These are phyloP conservation scores for Ormyrus rosae DNA, from an alignment of 2,888 invertebrate genomes.

Conservation along the genomic window DNA sequence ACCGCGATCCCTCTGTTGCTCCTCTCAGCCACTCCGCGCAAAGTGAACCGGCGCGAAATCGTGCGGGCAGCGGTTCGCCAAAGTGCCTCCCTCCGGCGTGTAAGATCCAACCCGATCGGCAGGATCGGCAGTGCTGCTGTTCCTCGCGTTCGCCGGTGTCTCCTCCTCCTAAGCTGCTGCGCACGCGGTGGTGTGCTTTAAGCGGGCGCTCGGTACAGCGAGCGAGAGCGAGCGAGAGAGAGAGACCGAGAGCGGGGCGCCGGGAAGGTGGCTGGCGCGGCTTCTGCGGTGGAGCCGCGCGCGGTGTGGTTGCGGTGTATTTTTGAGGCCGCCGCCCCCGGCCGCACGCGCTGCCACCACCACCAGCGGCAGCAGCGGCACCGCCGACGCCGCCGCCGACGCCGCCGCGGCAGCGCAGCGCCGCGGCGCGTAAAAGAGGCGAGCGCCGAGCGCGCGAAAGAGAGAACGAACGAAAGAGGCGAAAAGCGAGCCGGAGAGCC, in stretches of 20 bases:
- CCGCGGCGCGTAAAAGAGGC: not conserved
- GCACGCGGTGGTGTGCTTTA: not conserved
- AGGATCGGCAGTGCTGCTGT: not conserved
- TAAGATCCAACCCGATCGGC: not conserved
- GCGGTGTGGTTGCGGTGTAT: constrained; percentile 76
- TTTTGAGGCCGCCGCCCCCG: constrained; percentile 75
- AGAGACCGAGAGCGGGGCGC: constrained; percentile 53
- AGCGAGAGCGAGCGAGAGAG: constrained; percentile 38
- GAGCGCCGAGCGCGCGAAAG: constrained; percentile 2
- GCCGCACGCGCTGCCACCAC: constrained; percentile 65
- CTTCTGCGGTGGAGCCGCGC: constrained; percentile 76
- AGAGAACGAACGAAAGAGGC: constrained; percentile 5
- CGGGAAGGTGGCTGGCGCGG: constrained; percentile 67
- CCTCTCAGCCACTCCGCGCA: too few species aligned
- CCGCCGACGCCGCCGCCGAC: constrained; percentile 36
- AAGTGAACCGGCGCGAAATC: too few species aligned
- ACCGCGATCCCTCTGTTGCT: too few species aligned
- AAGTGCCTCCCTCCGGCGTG: too few species aligned
- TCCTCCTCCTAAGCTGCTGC: not conserved
- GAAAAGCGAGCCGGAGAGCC: constrained; percentile 50
- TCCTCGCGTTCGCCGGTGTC: not conserved
- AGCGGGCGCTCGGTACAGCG: constrained; percentile 44
- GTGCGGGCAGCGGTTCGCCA: too few species aligned
- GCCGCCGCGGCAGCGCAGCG: constrained; percentile 29
- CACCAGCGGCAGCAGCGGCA: constrained; percentile 54